These are phyloP conservation scores for Hystrix cristata DNA, from an alignment of 2,113 vertebrate genomes.

Conservation along the genomic window DNA sequence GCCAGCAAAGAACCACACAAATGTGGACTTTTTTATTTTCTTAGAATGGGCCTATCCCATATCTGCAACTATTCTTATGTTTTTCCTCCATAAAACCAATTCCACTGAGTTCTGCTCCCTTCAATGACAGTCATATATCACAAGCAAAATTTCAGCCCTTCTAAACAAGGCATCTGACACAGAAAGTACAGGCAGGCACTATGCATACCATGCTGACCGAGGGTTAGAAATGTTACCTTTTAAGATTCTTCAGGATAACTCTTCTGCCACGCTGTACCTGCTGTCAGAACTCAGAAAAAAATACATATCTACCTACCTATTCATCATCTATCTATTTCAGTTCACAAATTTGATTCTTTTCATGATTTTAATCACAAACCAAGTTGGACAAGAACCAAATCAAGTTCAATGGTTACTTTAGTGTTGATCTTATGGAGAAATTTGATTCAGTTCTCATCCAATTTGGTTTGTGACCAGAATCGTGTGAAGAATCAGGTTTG, in stretches of 20 bases:
- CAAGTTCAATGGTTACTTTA: background rate
- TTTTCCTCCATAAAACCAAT: background rate
- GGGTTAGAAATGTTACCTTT: background rate
- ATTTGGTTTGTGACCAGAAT: background rate
- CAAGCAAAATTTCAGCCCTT: background rate
- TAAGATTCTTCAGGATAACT: background rate
- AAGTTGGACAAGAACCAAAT: background rate
- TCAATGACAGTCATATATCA: background rate
- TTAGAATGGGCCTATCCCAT: background rate
- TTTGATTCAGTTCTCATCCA: background rate
- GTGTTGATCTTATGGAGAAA: background rate
- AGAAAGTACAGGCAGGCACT: background rate
- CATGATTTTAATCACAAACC: background rate
- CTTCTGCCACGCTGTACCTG: background rate
- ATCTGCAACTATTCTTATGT: background rate
- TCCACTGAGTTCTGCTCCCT: background rate
- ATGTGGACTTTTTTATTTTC: constrained; percentile 10
- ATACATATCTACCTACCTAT: too few relatives aligned
- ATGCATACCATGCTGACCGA: background rate
- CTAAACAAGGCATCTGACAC: background rate
- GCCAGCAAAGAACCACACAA: background rate
- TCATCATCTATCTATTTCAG: background rate
- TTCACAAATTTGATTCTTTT: background rate
- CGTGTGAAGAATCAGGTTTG: background rate
- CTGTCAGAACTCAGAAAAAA: background rate